Percentiles rank a stretch among this genome's conserved stretches.
phyloP scores from a whole-genome alignment of 2,888 invertebrate genomes.

The Listrodromus nycthemerus region DNA sequence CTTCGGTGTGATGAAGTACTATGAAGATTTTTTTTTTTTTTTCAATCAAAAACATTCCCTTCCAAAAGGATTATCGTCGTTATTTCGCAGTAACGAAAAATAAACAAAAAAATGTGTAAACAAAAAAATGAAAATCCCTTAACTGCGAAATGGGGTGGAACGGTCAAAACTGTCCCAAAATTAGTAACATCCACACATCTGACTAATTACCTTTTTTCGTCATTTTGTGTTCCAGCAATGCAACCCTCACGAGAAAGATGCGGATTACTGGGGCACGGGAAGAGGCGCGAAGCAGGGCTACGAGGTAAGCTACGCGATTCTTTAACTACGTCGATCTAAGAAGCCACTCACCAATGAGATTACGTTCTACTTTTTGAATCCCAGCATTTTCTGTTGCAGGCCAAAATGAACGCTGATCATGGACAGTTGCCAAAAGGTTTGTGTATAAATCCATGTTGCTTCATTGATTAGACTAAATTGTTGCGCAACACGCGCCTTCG shows the following conservation, averaged over 20 bases:
- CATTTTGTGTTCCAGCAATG: constrained; percentile 81
- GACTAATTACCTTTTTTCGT: constrained; percentile 21
- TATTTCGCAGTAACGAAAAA: no score
- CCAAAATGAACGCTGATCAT: constrained; percentile 86
- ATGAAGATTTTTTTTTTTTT: constrained; percentile 1
- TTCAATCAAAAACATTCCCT: background rate
- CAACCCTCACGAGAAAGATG: constrained; percentile 83
- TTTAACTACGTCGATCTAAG: constrained; percentile 3
- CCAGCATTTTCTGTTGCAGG: constrained; percentile 84
- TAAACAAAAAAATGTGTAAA: no score
- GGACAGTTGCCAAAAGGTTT: constrained; percentile 86
- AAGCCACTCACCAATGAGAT: constrained; percentile 7
- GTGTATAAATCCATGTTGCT: constrained; percentile 65
- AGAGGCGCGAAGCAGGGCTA: constrained; percentile 83
- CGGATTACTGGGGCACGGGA: constrained; percentile 83
- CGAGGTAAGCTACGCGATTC: constrained; percentile 79
- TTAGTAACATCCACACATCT: no score
- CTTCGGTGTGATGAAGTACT: background rate
- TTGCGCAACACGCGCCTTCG: constrained; percentile 6
- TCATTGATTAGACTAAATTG: background rate
- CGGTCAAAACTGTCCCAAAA: background rate
- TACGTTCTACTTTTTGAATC: constrained; percentile 77
- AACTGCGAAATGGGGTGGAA: no score
- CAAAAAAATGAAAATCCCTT: no score
- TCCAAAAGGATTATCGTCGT: background rate